Conservation (phyloP, 2,888 invertebrate species). For the Dicranocentrus wangi region DNA sequence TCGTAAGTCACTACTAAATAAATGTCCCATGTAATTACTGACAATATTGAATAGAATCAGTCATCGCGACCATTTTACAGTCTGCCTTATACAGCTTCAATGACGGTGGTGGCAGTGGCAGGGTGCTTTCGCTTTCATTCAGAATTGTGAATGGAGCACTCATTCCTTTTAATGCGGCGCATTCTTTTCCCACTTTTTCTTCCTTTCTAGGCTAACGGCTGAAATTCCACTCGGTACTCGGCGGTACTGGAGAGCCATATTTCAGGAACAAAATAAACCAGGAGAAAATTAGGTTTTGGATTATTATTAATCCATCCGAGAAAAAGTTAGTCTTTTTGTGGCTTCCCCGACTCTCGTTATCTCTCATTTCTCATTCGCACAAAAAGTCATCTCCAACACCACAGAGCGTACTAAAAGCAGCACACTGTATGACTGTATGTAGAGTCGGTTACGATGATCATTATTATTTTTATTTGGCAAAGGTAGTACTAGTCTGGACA, state of each 20-base stretch:
- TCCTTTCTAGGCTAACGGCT: no score
- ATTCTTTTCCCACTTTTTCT: no score
- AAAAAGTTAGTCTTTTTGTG: neutral
- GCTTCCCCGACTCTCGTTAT: neutral
- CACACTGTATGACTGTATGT: no score
- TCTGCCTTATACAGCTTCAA: no score
- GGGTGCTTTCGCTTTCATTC: neutral
- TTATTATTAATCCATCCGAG: slow-evolving; percentile 1
- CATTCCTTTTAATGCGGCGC: no score
- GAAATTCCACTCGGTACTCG: no score
- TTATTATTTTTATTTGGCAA: slow-evolving; percentile 14
- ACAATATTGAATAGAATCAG: no score
- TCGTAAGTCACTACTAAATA: slow-evolving; percentile 28
- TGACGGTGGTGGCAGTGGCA: no score
- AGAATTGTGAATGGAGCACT: neutral
- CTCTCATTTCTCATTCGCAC: neutral
- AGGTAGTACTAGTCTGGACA: neutral
- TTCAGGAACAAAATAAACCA: neutral
- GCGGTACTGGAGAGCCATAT: neutral
- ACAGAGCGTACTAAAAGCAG: no score
- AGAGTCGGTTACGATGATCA: neutral
- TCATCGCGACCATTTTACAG: no score
- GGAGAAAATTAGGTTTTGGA: neutral
- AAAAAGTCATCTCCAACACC: no score
- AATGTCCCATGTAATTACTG: no score